Base-by-base conservation (phyloP, 2,888 invertebrate species). In the Unio pictorum region DNA sequence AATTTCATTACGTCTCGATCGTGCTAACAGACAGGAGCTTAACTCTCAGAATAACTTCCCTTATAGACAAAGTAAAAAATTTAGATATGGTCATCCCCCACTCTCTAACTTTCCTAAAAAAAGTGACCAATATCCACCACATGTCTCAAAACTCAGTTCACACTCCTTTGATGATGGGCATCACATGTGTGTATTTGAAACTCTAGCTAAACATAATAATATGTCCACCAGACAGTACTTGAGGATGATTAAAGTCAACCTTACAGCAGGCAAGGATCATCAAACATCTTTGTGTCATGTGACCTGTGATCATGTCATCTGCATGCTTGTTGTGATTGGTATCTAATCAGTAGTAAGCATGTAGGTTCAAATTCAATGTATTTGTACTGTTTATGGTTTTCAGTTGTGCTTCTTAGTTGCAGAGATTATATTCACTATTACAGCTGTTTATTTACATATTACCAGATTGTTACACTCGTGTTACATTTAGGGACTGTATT, bases 111-210 rank as follows among this genome's bases (percentile, higher is more conserved):
- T 45, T 64, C 64, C 55, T 30, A 15, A 56, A 30, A 65, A 45
- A 57, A 64, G 34, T 63, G 66, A 72, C 64, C 55, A 68, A 62
- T 62, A 70, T 63, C 61, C 69, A 1, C 7, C 57, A 17, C 56
- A 23, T 20, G 8, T 34, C 30, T 58, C 65, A 28, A 65, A 56
- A 26, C 26, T 34, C 18, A 61, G 0, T 61, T 55, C 63, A 45
- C 54, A 54, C 4, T 55, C 63, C 20, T 55, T 55, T 23, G 62
- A 67, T 54, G 64, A 69, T 60, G 66, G 74, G 71, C 66, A 69
- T 58, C 86, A 87, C 79, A 84, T 82, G 78, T 87, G 87, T 72
- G 79, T 85, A 66, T 87, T 85, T 80, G 85, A 87, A 80, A 87
- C 87, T 56, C 75, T 87, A 74, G 85, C 86, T 73, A 85, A 86